Evolutionary conservation across 2,797 vertebrate species (phyloP).

Genomic region (Euthynnus affinis): DNA sequence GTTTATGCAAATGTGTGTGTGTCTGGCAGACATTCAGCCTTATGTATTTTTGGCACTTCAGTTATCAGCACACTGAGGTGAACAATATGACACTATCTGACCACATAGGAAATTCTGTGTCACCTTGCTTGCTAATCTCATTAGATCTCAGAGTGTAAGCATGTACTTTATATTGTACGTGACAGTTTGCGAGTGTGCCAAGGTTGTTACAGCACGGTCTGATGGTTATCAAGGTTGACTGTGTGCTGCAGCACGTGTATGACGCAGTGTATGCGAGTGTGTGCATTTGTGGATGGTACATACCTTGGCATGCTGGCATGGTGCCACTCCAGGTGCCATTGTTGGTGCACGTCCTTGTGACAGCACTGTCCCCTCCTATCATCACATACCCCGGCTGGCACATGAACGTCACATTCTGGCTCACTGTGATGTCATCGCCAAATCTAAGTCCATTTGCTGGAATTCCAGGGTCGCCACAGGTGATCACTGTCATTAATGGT

Average conservation of each 20-base stretch:
- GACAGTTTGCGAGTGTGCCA: slow-evolving; percentile 56
- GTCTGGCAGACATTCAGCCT: neutral
- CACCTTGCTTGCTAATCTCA: slow-evolving; percentile 75
- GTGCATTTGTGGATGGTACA: slow-evolving; percentile 33
- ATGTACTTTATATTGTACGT: slow-evolving; percentile 57
- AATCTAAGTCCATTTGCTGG: slow-evolving; percentile 93
- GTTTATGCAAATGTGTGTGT: neutral
- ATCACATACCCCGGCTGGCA: slow-evolving; percentile 95
- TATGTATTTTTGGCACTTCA: neutral
- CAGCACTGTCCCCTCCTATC: slow-evolving; percentile 83
- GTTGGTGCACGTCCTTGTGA: slow-evolving; percentile 90
- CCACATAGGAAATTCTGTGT: slow-evolving; percentile 55
- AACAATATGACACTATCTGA: slow-evolving; percentile 47
- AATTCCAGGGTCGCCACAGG: slow-evolving; percentile 93
- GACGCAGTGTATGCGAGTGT: slow-evolving; percentile 15
- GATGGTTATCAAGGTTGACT: slow-evolving; percentile 73
- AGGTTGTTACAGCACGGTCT: slow-evolving; percentile 58
- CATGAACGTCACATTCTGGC: slow-evolving; percentile 92
- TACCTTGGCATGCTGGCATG: slow-evolving; percentile 93
- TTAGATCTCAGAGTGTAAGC: slow-evolving; percentile 63
- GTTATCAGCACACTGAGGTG: slow-evolving; percentile 41
- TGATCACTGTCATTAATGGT: slow-evolving; percentile 88
- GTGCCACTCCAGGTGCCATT: slow-evolving; percentile 95
- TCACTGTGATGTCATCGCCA: slow-evolving; percentile 92
- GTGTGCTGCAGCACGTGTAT: slow-evolving; percentile 10